Base-by-base conservation (phyloP, 2,888 invertebrate species). In the Drosophila kambysellisi region DNA sequence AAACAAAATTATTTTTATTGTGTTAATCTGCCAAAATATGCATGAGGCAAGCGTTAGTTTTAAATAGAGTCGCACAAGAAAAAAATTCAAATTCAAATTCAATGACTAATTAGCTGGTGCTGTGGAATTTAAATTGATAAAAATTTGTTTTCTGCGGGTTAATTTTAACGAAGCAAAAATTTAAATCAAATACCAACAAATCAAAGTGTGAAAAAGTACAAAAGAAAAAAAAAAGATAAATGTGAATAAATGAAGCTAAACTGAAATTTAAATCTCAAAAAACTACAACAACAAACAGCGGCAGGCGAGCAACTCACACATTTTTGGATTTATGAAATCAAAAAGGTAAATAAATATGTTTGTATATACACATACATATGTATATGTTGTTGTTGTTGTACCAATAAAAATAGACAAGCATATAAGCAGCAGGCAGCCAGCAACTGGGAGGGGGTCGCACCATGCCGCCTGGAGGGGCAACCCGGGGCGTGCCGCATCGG, bases 321-420 rank as follows among this genome's bases (percentile, higher is more conserved):
- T 68, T 69, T 72, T 82, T 79, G 85, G 90, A 89, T 86, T 86
- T 89, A 86, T 86, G 83, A 89, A 89, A 88, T 80, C 88, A 59
- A 85, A 82, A 80, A 80, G 80, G 80, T 80, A 82, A 82, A 79
- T 79, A 80, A 69, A 59, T 61, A 58, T 15, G 29, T 29, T 20
- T 37, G 12, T 51, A 29, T 54, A 30, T 30, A 30, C 58, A 63
- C 51, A 62, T 25, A 25, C 20, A 25, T 25, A 25, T 2, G 2
- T 25, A 25, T 25, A 25, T 48, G 63, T 68, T 43, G 41, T 48
- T 64, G 61, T 56, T 81, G 63, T 74, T 76, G 73, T 59, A 65
- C 61, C 67, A 82, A 82, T 89, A 85, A 82, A 85, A 85, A 85
- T 85, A 85, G 89, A 84, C 82, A 82, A 68, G 46, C 72, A 62